A percentile compares a stretch with the other conserved stretches of the same genome.
Evolutionary conservation across 2,888 invertebrate genomes (phyloP).

Genomic region (Rhingia rostrata): DNA sequence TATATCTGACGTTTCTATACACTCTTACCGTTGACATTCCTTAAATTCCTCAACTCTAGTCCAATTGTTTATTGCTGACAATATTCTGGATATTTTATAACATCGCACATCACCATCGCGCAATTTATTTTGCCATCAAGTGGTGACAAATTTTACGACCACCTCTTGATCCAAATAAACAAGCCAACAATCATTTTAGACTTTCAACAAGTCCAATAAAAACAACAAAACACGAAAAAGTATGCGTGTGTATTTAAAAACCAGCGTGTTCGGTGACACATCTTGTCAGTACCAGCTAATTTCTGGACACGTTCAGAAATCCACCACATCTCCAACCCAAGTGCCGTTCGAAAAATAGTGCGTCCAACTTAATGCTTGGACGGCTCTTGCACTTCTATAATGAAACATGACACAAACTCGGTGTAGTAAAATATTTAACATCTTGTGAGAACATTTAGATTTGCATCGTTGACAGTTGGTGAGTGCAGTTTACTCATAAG

Average conservation of each 20-base stretch:
- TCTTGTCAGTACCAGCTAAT: slow-evolving; percentile 26
- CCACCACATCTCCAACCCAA: slow-evolving; percentile 7
- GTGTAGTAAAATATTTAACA: slow-evolving; percentile 38
- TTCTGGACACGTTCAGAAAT: slow-evolving; percentile 19
- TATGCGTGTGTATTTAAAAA: slow-evolving; percentile 2
- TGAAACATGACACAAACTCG: slow-evolving; percentile 52
- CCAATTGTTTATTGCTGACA: background rate
- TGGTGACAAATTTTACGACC: slow-evolving; percentile 32
- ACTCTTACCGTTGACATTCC: background rate
- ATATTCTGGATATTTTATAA: background rate
- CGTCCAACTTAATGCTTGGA: slow-evolving; percentile 26
- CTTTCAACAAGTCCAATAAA: slow-evolving; percentile 21
- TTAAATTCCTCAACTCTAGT: background rate
- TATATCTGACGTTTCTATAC: too few species aligned
- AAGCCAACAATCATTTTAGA: background rate
- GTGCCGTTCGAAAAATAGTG: background rate
- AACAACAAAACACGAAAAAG: background rate
- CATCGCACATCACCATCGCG: background rate
- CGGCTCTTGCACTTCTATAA: slow-evolving; percentile 29
- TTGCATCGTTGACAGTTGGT: background rate
- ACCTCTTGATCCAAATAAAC: slow-evolving; percentile 11
- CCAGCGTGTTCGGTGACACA: slow-evolving; percentile 23
- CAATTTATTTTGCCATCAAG: slow-evolving; percentile 25
- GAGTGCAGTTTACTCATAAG: slow-evolving; percentile 23
- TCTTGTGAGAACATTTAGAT: slow-evolving; percentile 32